Evolutionary conservation across 2,888 invertebrate genomes (phyloP).

Genomic region (Abrostola triplasia): DNA sequence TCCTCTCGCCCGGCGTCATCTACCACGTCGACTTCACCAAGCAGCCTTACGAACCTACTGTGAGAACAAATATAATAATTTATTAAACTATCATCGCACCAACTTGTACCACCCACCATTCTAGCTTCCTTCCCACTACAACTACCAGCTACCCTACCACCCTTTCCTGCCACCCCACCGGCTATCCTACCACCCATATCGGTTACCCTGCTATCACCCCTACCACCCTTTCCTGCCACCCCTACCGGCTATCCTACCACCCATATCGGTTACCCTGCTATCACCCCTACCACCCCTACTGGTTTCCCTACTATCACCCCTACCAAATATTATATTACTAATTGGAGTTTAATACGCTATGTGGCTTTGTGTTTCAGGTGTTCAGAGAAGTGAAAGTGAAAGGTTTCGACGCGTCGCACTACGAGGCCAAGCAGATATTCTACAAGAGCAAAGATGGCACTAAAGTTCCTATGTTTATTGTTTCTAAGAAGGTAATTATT

Average conservation of each 20-base stretch:
- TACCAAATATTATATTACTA: not conserved
- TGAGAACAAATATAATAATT: constrained; percentile 6
- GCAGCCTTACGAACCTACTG: constrained; percentile 88
- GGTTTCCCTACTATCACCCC: too few species aligned
- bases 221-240: too few species aligned
- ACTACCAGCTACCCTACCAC: too few species aligned
- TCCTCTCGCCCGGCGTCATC: constrained; percentile 95
- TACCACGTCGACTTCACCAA: constrained; percentile 94
- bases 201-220: too few species aligned
- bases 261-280: too few species aligned
- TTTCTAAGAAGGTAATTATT: constrained; percentile 93
- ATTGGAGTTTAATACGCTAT: not conserved
- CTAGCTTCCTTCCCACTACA: too few species aligned
- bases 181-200: too few species aligned
- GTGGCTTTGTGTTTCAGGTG: constrained; percentile 84
- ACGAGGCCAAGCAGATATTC: constrained; percentile 96
- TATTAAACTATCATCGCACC: too few species aligned
- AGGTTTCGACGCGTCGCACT: constrained; percentile 93
- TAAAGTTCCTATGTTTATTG: constrained; percentile 98
- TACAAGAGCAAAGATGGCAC: constrained; percentile 97
- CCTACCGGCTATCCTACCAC: too few species aligned
- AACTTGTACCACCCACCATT: too few species aligned
- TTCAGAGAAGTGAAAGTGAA: constrained; percentile 95
- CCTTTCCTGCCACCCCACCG: too few species aligned
- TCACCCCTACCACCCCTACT: too few species aligned